These are phyloP conservation scores for Ephestia elutella DNA, from an alignment of 1,140 invertebrate genomes.

Conservation along the genomic window DNA sequence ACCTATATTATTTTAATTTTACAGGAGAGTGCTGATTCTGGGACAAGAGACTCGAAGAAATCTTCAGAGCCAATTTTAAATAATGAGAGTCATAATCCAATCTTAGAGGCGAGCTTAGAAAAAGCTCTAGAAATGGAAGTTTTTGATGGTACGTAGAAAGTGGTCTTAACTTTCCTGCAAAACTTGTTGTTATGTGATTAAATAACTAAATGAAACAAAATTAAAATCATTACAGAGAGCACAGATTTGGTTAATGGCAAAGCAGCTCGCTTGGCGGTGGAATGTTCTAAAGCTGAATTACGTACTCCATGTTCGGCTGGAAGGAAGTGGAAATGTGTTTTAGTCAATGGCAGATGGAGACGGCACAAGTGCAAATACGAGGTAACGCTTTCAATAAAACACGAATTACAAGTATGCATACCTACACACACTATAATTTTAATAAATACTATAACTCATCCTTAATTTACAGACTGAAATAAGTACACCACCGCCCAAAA, in stretches of 20 bases:
- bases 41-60: constrained; percentile 36
- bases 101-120: constrained; percentile 57
- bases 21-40: constrained; percentile 40
- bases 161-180: neutral
- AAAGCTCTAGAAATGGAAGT: constrained; percentile 46
- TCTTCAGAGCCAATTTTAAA: constrained; percentile 50
- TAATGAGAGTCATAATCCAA: constrained; percentile 65
- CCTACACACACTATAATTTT: neutral
- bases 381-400: constrained; percentile 35
- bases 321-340: constrained; percentile 94
- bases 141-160: constrained; percentile 31
- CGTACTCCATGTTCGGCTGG: constrained; percentile 81
- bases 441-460: neutral
- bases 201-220: neutral
- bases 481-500: constrained; percentile 55
- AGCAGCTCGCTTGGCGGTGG: constrained; percentile 74
- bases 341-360: constrained; percentile 85
- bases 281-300: constrained; percentile 75
- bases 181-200: no score
- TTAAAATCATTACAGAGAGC: constrained; percentile 2
- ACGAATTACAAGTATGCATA: neutral
- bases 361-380: constrained; percentile 88
- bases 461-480: constrained; percentile 58
- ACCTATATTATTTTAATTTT: constrained; percentile 15
- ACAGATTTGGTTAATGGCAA: constrained; percentile 51